Evolutionary conservation across 2,888 invertebrate genomes (phyloP).

Genomic region (Falcaria lacertinaria): DNA sequence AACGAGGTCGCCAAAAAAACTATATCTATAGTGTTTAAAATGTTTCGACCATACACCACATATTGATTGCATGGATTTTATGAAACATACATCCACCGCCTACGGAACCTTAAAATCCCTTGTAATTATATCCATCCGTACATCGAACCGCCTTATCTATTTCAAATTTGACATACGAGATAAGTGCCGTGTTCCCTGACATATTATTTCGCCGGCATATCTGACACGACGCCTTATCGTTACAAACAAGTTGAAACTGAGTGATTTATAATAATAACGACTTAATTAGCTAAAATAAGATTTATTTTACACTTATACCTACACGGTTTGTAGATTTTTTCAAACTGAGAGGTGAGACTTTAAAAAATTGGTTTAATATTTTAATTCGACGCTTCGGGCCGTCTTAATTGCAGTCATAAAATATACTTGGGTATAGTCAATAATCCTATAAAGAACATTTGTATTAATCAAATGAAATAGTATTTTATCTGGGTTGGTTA

Average conservation of each 20-base stretch:
- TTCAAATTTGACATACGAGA: slow-evolving; percentile 60
- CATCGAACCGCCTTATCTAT: slow-evolving; percentile 44
- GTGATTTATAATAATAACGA: slow-evolving; percentile 39
- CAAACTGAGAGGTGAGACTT: slow-evolving; percentile 11
- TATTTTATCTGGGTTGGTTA: no score
- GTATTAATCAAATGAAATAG: background rate
- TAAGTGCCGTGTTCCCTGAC: slow-evolving; percentile 36
- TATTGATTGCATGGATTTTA: no score
- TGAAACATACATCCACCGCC: no score
- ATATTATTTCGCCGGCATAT: slow-evolving; percentile 25
- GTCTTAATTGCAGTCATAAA: background rate
- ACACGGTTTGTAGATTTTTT: slow-evolving; percentile 21
- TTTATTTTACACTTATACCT: slow-evolving; percentile 24
- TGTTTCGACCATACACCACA: no score
- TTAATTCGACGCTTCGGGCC: background rate
- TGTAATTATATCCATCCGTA: slow-evolving; percentile 12
- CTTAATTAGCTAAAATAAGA: slow-evolving; percentile 55
- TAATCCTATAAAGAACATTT: no score
- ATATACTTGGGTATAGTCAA: background rate
- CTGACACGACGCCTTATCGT: slow-evolving; percentile 32
- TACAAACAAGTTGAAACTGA: slow-evolving; percentile 28
- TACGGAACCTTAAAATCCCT: slow-evolving; percentile 3
- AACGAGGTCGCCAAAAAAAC: no score
- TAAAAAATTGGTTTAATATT: slow-evolving; percentile 11
- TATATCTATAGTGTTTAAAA: no score